These are phyloP conservation scores for Sminthurides aquaticus DNA, from an alignment of 2,888 invertebrate species.

Conservation along the genomic window DNA sequence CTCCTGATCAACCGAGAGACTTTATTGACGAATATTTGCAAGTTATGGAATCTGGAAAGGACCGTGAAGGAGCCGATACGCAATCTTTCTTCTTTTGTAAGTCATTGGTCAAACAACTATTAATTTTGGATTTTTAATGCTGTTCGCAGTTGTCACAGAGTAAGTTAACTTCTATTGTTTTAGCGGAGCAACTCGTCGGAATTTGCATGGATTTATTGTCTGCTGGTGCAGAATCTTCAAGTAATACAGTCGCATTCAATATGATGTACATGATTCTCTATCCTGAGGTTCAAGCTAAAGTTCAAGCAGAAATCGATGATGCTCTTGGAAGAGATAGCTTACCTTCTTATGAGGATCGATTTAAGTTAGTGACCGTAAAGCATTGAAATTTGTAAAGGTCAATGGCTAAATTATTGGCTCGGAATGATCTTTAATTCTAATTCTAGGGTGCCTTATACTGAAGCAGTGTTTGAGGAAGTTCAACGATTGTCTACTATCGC, in stretches of 20 bases:
- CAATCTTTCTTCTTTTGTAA: not conserved
- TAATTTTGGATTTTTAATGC: no score
- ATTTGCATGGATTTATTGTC: slow-evolving; percentile 34
- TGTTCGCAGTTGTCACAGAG: no score
- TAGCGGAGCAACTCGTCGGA: slow-evolving; percentile 37
- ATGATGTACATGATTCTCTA: slow-evolving; percentile 33
- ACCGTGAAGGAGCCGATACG: no score
- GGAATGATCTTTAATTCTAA: not conserved
- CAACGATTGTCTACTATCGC: slow-evolving; percentile 50
- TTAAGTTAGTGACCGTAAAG: slow-evolving; percentile 12
- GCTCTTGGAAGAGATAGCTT: slow-evolving; percentile 29
- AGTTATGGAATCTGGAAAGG: slow-evolving; percentile 32
- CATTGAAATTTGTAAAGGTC: not conserved
- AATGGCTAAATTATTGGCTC: not conserved
- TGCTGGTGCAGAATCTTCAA: slow-evolving; percentile 40
- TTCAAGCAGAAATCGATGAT: slow-evolving; percentile 27
- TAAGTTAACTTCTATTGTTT: no score
- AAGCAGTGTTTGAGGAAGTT: slow-evolving; percentile 53
- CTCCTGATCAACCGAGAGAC: slow-evolving; percentile 28
- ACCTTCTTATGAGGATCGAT: slow-evolving; percentile 29
- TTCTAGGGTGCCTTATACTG: slow-evolving; percentile 51
- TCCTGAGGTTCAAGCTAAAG: slow-evolving; percentile 31
- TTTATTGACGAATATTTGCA: slow-evolving; percentile 43
- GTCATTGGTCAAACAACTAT: not conserved
- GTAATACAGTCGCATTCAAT: slow-evolving; percentile 34